Base-by-base conservation (phyloP, 2,797 vertebrate genomes). In the Trematocara caparti region DNA sequence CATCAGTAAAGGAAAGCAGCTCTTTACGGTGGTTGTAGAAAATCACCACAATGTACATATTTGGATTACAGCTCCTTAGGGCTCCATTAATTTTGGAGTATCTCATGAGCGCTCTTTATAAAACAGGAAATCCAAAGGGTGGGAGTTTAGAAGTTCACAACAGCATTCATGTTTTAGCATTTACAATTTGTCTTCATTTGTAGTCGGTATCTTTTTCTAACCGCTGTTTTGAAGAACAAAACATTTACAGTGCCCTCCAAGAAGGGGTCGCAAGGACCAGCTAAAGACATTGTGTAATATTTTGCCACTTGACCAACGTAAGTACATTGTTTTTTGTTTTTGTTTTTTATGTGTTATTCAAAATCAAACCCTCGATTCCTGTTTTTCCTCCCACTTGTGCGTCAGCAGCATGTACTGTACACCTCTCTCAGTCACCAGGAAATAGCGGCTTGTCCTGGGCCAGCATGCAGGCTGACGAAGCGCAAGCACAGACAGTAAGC, bases 321-420 rank as follows among this genome's bases (percentile, higher is more conserved):
- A 43, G n/a, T 66, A 15, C 0, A 40, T 40, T 64, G 19, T 3
- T 21, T 62, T 3, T 21, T 21, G 21, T 21, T 21, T 21, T 21
- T 21, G n/a, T 6, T 9, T 66, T 43, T 9, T 21, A 17, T 45
- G 9, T 43, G 30, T 59, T 27, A 69, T 27, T 69, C 24, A 27
- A 69, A 45, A 45, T 0, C 8, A 69, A 0, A 0, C 14, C 40
- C 4, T 11, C 1, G 2, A 45, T 45, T 69, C 40, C 40, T 69
- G 40, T 47, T 69, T 69, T n/a, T 45, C 21, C 57, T 27, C 1
- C 32, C 30, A n/a, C 24, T 27, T 48, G 21, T 55, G 40, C 6
- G 2, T 73, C 24, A 21, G 11, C 62, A 43, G 24, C 36, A 38
- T 76, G 5, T 10, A 43, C 38, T 66, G 19, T 43, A 43, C 13